phyloP scores from a whole-genome alignment of 2,888 invertebrate genomes.

The Habrosyne pyritoides region DNA sequence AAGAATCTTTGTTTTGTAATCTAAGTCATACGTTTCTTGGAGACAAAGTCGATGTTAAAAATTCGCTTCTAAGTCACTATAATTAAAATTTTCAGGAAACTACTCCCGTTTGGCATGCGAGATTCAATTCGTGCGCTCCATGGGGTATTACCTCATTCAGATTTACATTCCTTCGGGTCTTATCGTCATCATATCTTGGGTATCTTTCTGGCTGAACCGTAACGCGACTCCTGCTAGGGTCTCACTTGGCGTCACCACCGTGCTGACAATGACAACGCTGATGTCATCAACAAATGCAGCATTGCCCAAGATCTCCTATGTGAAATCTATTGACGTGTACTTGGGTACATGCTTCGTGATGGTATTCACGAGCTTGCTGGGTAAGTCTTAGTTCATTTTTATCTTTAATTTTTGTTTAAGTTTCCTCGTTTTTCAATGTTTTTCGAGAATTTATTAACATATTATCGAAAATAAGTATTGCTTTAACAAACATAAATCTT shows the following conservation, averaged over 20 bases:
- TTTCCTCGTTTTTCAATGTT: too few species aligned
- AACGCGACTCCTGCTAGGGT: constrained; percentile 96
- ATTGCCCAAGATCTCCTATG: constrained; percentile 97
- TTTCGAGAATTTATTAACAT: too few species aligned
- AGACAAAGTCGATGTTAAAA: not conserved
- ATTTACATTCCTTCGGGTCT: constrained; percentile 97
- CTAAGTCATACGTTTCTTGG: not conserved
- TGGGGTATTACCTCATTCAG: constrained; percentile 98
- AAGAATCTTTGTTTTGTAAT: not conserved
- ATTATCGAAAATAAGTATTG: too few species aligned
- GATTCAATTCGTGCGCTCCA: constrained; percentile 96
- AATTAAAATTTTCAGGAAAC: constrained; percentile 86
- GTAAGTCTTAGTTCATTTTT: constrained; percentile 72
- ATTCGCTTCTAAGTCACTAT: constrained; percentile 2
- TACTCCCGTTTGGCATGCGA: constrained; percentile 96
- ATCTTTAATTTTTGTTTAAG: too few species aligned
- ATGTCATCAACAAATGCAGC: constrained; percentile 97
- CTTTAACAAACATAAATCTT: too few species aligned
- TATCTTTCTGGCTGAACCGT: constrained; percentile 96
- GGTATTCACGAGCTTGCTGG: constrained; percentile 97
- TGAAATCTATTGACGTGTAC: constrained; percentile 98
- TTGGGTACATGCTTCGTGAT: constrained; percentile 98
- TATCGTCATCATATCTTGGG: constrained; percentile 97
- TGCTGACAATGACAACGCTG: constrained; percentile 97
- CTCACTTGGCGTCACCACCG: constrained; percentile 95